Conservation (phyloP, 2,113 vertebrate genomes). For the Myocastor coypus region DNA sequence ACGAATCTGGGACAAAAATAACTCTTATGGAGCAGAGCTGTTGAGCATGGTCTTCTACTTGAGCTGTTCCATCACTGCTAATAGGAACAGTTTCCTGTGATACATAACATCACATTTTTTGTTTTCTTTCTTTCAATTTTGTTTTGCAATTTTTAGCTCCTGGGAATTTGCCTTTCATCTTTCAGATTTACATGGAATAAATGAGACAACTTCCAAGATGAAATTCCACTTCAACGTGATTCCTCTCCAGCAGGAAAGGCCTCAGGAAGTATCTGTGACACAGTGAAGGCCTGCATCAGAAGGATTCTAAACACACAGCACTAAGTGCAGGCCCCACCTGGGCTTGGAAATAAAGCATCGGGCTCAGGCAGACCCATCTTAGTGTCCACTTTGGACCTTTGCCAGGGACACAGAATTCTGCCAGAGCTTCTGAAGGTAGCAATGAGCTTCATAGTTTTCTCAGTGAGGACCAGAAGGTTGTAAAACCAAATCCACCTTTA, state of each 20-base stretch:
- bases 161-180: slow-evolving; percentile 66
- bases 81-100: not conserved
- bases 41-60: not conserved
- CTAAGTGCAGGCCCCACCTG: not conserved
- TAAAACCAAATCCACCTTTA: slow-evolving; percentile 40
- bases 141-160: slow-evolving; percentile 49
- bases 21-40: not conserved
- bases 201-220: slow-evolving; percentile 51
- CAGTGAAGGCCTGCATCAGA: slow-evolving; percentile 33
- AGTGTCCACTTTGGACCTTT: slow-evolving; percentile 17
- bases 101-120: not conserved
- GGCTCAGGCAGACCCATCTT: fast-evolving
- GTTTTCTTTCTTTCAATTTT: not conserved
- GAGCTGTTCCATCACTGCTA: not conserved
- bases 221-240: not conserved
- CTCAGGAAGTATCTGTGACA: slow-evolving; percentile 34
- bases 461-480: slow-evolving; percentile 20
- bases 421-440: slow-evolving; percentile 11
- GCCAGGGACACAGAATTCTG: slow-evolving; percentile 36
- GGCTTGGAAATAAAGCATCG: not conserved
- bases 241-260: not conserved
- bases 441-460: not conserved
- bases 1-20: not conserved
- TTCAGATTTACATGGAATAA: slow-evolving; percentile 60
- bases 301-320: slow-evolving; percentile 1